These are phyloP conservation scores for Deladenus siricidicola DNA, from an alignment of 2,888 invertebrate species.

Conservation along the genomic window DNA sequence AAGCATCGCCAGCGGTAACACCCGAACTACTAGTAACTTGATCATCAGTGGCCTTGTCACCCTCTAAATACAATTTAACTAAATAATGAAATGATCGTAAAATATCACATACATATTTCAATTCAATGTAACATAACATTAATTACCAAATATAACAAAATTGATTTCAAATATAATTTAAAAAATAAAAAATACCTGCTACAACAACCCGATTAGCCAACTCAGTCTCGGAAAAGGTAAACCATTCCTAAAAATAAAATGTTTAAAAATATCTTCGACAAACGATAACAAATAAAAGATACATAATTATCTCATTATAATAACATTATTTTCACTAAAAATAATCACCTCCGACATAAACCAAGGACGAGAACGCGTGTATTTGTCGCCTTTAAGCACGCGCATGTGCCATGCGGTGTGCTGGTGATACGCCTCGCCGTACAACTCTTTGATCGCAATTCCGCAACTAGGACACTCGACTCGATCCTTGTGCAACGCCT, in stretches of 20 bases:
- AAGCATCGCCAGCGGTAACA: slow-evolving; percentile 5
- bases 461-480: slow-evolving; percentile 94
- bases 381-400: slow-evolving; percentile 64
- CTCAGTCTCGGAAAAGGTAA: slow-evolving; percentile 28
- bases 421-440: slow-evolving; percentile 69
- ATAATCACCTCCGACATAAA: slow-evolving; percentile 65
- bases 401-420: slow-evolving; percentile 99
- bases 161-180: not conserved
- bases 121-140: slow-evolving; percentile 1
- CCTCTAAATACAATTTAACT: no score
- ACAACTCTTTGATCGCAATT: slow-evolving; percentile 68
- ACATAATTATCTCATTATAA: not conserved
- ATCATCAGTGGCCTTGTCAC: slow-evolving; percentile 2
- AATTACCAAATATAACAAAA: not conserved
- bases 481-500: slow-evolving; percentile 66
- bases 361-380: slow-evolving; percentile 73
- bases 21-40: not conserved
- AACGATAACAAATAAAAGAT: not conserved
- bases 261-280: not conserved
- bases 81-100: no score
- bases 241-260: slow-evolving; percentile 27
- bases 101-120: no score
- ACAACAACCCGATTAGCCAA: slow-evolving; percentile 13
- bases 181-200: no score
- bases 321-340: not conserved